A percentile compares a stretch with the other conserved stretches of the same genome.
Evolutionary conservation across 2,113 vertebrate genomes (phyloP).

Genomic region (Lichenostomus cassidix): DNA sequence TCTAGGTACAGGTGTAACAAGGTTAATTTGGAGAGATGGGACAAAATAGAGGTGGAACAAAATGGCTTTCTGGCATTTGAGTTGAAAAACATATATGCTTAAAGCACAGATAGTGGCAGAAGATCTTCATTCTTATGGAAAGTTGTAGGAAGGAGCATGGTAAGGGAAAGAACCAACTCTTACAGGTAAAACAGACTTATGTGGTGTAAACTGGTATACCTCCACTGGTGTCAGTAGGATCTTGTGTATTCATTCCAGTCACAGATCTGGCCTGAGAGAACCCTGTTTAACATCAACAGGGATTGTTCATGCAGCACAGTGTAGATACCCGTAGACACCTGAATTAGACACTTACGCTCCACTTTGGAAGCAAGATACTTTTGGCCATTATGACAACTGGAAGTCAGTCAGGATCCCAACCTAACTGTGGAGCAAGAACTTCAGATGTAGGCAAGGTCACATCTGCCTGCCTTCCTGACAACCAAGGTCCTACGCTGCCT

Average conservation of each 20-base stretch:
- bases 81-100: background rate
- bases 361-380: background rate
- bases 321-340: background rate
- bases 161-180: background rate
- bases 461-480: background rate
- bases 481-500: fast-evolving
- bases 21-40: background rate
- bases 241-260: background rate
- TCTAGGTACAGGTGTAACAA: background rate
- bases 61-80: background rate
- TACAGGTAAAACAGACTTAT: background rate
- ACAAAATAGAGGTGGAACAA: background rate
- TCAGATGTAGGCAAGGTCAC: background rate
- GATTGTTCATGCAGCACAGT: background rate
- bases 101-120: background rate
- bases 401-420: background rate
- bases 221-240: background rate
- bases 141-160: background rate
- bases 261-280: background rate
- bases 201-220: background rate
- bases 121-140: background rate
- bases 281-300: background rate
- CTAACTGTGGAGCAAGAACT: background rate
- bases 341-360: background rate
- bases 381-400: background rate